Base-by-base conservation (phyloP, 2,797 vertebrate genomes). In the Pangasius krempfi region DNA sequence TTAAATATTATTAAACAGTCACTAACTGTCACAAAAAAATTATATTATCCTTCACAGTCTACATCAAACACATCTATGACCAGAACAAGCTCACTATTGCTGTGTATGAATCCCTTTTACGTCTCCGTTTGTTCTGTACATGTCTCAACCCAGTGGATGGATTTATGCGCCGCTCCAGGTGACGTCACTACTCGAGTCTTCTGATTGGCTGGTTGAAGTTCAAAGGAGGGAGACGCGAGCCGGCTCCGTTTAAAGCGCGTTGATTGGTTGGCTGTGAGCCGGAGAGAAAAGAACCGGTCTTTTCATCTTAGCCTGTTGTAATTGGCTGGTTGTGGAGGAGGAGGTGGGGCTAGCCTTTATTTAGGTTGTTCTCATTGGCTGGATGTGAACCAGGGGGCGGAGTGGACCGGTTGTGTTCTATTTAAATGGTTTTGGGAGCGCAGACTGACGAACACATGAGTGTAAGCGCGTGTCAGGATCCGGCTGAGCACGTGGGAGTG, bases 401-500 rank as follows among this genome's bases (percentile, higher is more conserved):
- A 83, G 90, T 80, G 18, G 12, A 82, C 86, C 88, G 92, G 58
- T 68, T 52, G 93, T 92, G 92, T 90, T 62, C 87, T 50, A 91
- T 94, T 96, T 96, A 96, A 96, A 96, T 91, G 90, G 94, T 92
- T 94, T 93, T 92, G 94, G 89, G 84, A 91, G 92, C 89, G 85
- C 91, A 81, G 89, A 86, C 40, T 18, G 92, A 90, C 87, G 86
- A 93, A 90, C 94, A 95, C 94, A 94, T 92, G 87, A 91, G 93
- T 89, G 86, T 86, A 90, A 92, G 92, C 93, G 92, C 93, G 91
- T 93, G 91, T 91, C 66, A 56, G 78, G 68, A 66, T 79, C 83
- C 78, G 72, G 85, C 44, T 50, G 62, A 91, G 89, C 91, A 92
- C 87, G 91, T 94, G 60, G 90, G 75, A 16, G 84, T 64, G 47